A percentile compares a stretch with the other conserved stretches of the same genome.
Evolutionary conservation across 2,888 invertebrate genomes (phyloP).

Genomic region (Drosophila barbarae): DNA sequence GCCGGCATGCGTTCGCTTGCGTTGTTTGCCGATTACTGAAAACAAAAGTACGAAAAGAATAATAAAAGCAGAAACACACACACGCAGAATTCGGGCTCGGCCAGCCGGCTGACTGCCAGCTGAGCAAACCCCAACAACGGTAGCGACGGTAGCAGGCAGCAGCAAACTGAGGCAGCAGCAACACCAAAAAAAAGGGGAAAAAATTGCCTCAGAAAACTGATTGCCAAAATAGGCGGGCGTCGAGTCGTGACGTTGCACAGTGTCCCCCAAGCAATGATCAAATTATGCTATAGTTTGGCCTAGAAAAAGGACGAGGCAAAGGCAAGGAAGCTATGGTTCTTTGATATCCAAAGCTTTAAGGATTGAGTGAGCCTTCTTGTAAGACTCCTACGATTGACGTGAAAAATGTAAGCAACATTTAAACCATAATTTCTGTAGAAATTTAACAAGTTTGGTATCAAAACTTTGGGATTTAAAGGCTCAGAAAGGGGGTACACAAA

Average conservation of each 20-base stretch:
- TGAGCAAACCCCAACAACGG: constrained; percentile 21
- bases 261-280: neutral
- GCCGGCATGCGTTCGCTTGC: constrained; percentile 67
- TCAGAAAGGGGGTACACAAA: too few relatives aligned
- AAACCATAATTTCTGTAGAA: too few relatives aligned
- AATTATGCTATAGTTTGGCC: neutral
- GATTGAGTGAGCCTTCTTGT: neutral
- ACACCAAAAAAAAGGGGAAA: neutral
- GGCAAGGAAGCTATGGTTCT: neutral
- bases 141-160: constrained; percentile 1
- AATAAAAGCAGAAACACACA: constrained; percentile 22
- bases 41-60: constrained; percentile 49
- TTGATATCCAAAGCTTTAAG: neutral
- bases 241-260: constrained; percentile 39
- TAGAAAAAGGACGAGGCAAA: neutral
- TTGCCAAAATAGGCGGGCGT: constrained; percentile 46
- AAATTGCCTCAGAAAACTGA: constrained; percentile 24
- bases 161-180: constrained; percentile 4
- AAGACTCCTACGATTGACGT: neutral
- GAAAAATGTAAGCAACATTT: too few relatives aligned
- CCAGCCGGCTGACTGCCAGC: constrained; percentile 14
- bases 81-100: constrained; percentile 23
- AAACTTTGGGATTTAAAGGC: too few relatives aligned
- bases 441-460: too few relatives aligned
- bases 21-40: constrained; percentile 66